Evolutionary conservation across 2,797 vertebrate genomes (phyloP).

Genomic region (Notolepis coatsorum): DNA sequence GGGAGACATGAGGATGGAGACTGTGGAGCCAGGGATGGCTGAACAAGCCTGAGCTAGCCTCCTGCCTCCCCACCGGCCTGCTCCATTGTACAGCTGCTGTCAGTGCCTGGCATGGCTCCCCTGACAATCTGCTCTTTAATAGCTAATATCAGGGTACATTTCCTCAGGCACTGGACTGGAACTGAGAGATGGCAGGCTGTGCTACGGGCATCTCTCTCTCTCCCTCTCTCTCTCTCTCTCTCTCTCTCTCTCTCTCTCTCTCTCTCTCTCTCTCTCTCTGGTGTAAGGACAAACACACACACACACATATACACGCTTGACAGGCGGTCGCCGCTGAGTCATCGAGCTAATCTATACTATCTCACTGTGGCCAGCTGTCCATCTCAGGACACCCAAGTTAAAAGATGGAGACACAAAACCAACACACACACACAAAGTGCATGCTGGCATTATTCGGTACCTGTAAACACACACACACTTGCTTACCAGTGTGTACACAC

Average conservation of each 20-base stretch:
- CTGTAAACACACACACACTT: constrained; percentile 15
- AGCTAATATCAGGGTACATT: constrained; percentile 88
- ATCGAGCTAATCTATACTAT: constrained; percentile 60
- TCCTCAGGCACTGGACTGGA: constrained; percentile 82
- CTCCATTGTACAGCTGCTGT: constrained; percentile 72
- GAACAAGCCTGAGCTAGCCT: constrained; percentile 31
- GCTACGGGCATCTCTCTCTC: constrained; percentile 59
- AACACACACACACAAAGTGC: neutral
- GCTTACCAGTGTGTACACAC: too few relatives aligned
- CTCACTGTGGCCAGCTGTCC: constrained; percentile 52
- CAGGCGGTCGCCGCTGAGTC: constrained; percentile 67
- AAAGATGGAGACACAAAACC: constrained; percentile 9
- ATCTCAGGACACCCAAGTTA: constrained; percentile 23
- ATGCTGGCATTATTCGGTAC: neutral
- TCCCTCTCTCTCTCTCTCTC: constrained; percentile 32
- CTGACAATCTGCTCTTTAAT: constrained; percentile 86
- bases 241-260: constrained; percentile 19
- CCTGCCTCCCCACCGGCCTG: constrained; percentile 41
- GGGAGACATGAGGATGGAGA: constrained; percentile 25
- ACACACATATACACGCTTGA: constrained; percentile 39
- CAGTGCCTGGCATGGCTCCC: constrained; percentile 73
- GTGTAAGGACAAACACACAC: constrained; percentile 31
- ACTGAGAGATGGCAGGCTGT: constrained; percentile 75
- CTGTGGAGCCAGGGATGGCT: constrained; percentile 28
- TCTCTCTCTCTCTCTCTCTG: constrained; percentile 6